Evolutionary conservation across 2,113 vertebrate genomes (phyloP).

Genomic region (Pachyramphus minor): DNA sequence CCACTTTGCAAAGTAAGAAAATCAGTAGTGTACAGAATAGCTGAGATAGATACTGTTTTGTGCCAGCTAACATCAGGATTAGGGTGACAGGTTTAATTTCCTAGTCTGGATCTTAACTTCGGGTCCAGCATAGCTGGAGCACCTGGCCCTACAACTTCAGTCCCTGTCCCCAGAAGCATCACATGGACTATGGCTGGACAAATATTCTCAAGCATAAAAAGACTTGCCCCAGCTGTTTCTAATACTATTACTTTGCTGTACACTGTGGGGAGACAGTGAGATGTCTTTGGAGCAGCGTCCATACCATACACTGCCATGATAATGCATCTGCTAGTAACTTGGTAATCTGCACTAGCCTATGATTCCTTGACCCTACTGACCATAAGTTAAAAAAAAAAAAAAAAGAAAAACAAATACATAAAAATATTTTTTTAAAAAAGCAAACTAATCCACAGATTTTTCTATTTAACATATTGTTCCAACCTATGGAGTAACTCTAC

Average conservation of each 20-base stretch:
- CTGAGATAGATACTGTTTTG: not conserved
- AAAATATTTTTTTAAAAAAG: not conserved
- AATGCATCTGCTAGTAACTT: not conserved
- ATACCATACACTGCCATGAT: not conserved
- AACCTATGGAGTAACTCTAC: not conserved
- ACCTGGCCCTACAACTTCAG: not conserved
- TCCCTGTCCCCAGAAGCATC: not conserved
- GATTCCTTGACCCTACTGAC: not conserved
- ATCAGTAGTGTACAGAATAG: not conserved
- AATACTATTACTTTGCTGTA: not conserved
- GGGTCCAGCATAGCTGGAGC: not conserved
- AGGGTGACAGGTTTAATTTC: not conserved
- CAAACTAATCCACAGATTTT: not conserved
- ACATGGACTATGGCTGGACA: not conserved
- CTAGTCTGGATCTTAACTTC: not conserved
- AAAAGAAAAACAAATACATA: not conserved
- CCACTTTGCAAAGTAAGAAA: not conserved
- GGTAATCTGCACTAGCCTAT: not conserved
- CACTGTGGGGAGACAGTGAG: not conserved
- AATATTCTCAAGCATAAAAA: not conserved
- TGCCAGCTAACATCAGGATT: not conserved
- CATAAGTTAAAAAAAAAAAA: not conserved
- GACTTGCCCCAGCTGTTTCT: not conserved
- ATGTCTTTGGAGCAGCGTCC: not conserved
- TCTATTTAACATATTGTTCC: not conserved